Evolutionary conservation across 2,888 invertebrate genomes (phyloP).

Genomic region (Tetanocera ferruginea): DNA sequence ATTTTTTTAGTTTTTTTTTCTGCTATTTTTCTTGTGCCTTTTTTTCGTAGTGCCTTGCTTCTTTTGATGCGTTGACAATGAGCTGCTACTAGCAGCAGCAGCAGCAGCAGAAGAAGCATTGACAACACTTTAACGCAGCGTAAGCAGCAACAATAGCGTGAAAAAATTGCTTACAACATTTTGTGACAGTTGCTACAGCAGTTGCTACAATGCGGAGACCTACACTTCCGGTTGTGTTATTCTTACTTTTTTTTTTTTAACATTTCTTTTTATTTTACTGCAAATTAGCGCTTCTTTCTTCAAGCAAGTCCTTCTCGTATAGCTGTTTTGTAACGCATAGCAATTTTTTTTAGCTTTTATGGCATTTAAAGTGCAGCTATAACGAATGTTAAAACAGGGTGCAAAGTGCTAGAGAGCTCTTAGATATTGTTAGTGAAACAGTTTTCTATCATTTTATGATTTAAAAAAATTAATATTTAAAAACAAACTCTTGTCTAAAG

Average conservation of each 20-base stretch:
- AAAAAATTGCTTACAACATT: background rate
- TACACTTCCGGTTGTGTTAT: slow-evolving; percentile 31
- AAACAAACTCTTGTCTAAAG: too few species aligned
- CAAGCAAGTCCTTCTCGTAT: too few species aligned
- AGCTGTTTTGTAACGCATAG: too few species aligned
- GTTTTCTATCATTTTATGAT: too few species aligned
- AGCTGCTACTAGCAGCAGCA: background rate
- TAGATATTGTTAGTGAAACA: too few species aligned
- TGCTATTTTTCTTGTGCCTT: background rate
- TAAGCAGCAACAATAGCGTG: slow-evolving; percentile 24
- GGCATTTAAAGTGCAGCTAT: too few species aligned
- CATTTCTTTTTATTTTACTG: background rate
- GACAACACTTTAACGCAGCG: slow-evolving; percentile 30
- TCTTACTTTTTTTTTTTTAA: background rate
- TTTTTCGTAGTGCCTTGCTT: background rate
- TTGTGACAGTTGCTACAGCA: slow-evolving; percentile 29
- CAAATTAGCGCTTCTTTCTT: too few species aligned
- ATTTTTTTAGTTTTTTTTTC: background rate
- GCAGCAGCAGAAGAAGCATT: slow-evolving; percentile 1
- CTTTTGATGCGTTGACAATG: slow-evolving; percentile 16
- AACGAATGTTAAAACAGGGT: too few species aligned
- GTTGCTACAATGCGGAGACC: slow-evolving; percentile 26
- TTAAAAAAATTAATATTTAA: too few species aligned
- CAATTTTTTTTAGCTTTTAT: too few species aligned
- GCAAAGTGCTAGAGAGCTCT: too few species aligned